Percentiles rank a stretch among this genome's conserved stretches.
These are phyloP conservation scores for Phallusia fumigata DNA, from an alignment of 23 tunicate genomes.

Conservation along the genomic window DNA sequence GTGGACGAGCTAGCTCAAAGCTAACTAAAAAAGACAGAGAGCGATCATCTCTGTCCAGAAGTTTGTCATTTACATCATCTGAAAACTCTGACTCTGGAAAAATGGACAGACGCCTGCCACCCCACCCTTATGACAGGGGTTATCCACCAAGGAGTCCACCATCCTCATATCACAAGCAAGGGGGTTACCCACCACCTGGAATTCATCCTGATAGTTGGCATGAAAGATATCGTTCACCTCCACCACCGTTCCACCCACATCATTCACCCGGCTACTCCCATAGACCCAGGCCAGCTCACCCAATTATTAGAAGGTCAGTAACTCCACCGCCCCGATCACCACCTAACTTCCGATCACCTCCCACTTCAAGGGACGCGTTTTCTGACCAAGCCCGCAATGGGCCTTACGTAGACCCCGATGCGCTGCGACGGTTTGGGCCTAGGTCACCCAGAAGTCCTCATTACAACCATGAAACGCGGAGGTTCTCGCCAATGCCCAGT, in stretches of 20 bases:
- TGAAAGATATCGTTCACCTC: conserved; percentile 1
- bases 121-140: neutral
- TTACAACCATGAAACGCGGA: neutral
- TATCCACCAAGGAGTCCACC: conserved; percentile 23
- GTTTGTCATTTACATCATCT: conserved; percentile 1
- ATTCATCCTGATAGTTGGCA: conserved; percentile 9
- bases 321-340: conserved; percentile 32
- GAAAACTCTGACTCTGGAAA: neutral
- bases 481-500: neutral
- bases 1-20: neutral
- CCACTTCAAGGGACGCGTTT: neutral
- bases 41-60: neutral
- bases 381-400: conserved; percentile 3
- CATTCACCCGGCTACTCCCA: conserved; percentile 1
- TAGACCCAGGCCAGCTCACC: neutral
- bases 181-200: conserved; percentile 16
- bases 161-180: neutral
- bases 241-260: neutral
- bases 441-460: conserved; percentile 8
- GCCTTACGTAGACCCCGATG: neutral
- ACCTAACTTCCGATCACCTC: neutral
- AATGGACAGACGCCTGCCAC: conserved; percentile 17
- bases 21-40: neutral
- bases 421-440: neutral
- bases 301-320: conserved; percentile 28